Base-by-base conservation (phyloP, 2,113 vertebrate genomes). In the Pelobates fuscus region DNA sequence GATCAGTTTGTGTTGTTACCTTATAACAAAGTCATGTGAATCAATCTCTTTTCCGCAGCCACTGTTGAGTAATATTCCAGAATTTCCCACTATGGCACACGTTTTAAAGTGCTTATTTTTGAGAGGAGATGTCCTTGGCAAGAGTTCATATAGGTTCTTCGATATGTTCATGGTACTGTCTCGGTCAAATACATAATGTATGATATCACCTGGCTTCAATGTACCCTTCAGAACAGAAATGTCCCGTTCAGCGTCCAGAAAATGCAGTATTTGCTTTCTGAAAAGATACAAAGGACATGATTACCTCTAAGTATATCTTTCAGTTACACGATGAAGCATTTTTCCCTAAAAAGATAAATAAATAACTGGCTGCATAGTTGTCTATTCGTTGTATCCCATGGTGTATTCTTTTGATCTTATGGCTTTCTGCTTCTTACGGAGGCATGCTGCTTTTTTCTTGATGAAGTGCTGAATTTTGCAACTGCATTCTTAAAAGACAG, bases 51-150 rank as follows among this genome's bases (percentile, higher is more conserved):
- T 84, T 15, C 97, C 97, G 0, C 97, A 98, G 89, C 94, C 91
- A 0, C 97, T 98, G 90, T 96, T 95, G 61, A 97, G 91, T 82
- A 98, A 85, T 79, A 97, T 93, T 21, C 97, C 97, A 0, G 97
- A 98, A 85, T 98, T 98, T 43, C 97, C 97, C 63, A 98, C 95
- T 0, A 98, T 96, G 81, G 96, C 97, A 0, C 97, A 98, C 17
- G 88, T 89, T 77, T 83, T 87, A 83, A 96, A 94, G 79, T 94
- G 92, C 59, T 93, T 95, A 80, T 94, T 94, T 83, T 95, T 97
- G 86, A 98, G 89, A 0, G 96, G 96, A 0, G 96, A 97, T 0
- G 83, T 89, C 0, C 91, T 89, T 24, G 96, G 96, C 55, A 98
- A 82, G n/a, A 98, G 94, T 68, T 91, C 92, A 0, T 98, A 97